Conservation (phyloP, 2,888 invertebrate species). For the Polyommatus iphigenia region DNA sequence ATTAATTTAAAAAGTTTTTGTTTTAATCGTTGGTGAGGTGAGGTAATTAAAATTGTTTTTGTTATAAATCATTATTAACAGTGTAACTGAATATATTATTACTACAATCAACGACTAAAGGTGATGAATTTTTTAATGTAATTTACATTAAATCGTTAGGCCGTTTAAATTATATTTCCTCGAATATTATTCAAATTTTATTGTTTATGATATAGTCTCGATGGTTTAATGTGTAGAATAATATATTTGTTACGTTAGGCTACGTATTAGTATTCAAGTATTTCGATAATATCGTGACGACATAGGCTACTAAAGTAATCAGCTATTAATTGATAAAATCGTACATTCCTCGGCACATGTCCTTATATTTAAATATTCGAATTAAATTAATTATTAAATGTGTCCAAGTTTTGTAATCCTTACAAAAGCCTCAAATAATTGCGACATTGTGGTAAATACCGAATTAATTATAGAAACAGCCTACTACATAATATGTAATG, state of each 20-base stretch:
- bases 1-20: neutral
- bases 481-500: neutral
- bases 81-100: neutral
- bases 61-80: slow-evolving; percentile 10
- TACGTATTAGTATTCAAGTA: slow-evolving; percentile 1
- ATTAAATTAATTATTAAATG: slow-evolving; percentile 23
- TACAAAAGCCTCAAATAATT: neutral
- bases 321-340: slow-evolving; percentile 26
- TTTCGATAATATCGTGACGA: slow-evolving; percentile 12
- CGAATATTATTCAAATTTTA: slow-evolving; percentile 29
- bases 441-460: neutral
- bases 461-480: neutral
- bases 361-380: slow-evolving; percentile 23
- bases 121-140: slow-evolving; percentile 30
- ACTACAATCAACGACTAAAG: slow-evolving; percentile 20
- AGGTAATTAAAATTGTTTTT: slow-evolving; percentile 10
- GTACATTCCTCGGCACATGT: slow-evolving; percentile 1
- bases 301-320: slow-evolving; percentile 6
- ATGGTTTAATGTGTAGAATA: slow-evolving; percentile 16
- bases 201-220: slow-evolving; percentile 3
- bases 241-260: neutral
- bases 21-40: neutral
- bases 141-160: slow-evolving; percentile 23
- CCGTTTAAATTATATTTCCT: slow-evolving; percentile 21
- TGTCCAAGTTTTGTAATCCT: slow-evolving; percentile 18